Evolutionary conservation across 1,140 invertebrate species (phyloP), one percentile per base, ranked within the genome.

Genomic region (Dinothrombium tinctorium): DNA sequence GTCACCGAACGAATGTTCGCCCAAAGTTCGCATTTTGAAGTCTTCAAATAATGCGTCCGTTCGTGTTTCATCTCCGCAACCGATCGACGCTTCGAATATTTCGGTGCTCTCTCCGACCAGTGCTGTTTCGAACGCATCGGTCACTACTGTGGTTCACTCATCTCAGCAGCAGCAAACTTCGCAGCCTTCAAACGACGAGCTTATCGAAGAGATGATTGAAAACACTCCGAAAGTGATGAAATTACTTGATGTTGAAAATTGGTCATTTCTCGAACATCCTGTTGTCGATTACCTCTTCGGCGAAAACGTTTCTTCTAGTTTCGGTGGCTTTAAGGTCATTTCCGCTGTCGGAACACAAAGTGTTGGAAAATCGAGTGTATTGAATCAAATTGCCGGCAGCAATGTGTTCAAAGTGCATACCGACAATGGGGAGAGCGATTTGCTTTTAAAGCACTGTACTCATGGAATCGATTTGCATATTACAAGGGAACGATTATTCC

Each of bases 391-490:
- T 20, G 46, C 46, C n/a, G 17, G 28, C 12, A 31, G 15, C 15
- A 28, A 41, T n/a, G 40, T 45, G 11, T 48, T 48, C 40, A 42
- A 46, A 39, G 42, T 35, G 14, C 40, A 47, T 23, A 11, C 11
- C 25, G 32, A 40, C 19, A 17, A 12, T 45, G 12, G 17, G 14
- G 26, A 19, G 2, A 7, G 12, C n/a, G 38, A 42, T 8, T 22
- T 6, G 20, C 25, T 31, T 21, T 24, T 48, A 12, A 42, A 23
- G 31, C 46, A 45, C 33, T 5, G 41, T 1, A 48, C 46, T n/a
- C 24, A 35, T 21, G 46, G 46, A 2, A 24, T 48, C 6, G 43
- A 48, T 39, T 19, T 48, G 6, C 40, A 45, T 42, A 36, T 44
- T 19, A 47, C 46, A 6, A n/a, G 26, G 11, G 43, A 48, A 23